These are phyloP conservation scores for Gallinago stenura DNA, from an alignment of 2,797 vertebrate species.

Conservation along the genomic window DNA sequence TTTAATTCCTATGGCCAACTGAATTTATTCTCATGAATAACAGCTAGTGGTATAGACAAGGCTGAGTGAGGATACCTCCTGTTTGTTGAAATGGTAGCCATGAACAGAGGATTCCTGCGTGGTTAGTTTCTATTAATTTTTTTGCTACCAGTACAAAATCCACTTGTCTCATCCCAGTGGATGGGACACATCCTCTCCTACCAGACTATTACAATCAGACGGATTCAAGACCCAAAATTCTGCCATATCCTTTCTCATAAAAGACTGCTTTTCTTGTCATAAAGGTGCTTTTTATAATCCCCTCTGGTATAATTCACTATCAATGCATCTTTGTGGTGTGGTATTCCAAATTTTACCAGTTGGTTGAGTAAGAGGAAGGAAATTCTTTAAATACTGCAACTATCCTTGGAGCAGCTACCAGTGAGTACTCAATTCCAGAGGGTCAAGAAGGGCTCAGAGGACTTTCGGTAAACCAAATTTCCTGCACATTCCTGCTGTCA, in stretches of 20 bases:
- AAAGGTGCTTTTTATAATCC: not conserved
- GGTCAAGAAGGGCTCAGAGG: not conserved
- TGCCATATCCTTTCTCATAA: not conserved
- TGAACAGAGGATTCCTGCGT: not conserved
- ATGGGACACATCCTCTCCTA: not conserved
- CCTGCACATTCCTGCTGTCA: conserved; percentile 43
- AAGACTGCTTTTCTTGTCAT: not conserved
- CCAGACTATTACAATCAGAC: not conserved
- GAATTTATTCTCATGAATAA: not conserved
- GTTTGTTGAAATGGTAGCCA: not conserved
- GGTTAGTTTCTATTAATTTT: not conserved
- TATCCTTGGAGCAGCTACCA: not conserved
- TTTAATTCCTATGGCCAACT: not conserved
- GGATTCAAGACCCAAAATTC: not conserved
- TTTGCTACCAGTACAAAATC: not conserved
- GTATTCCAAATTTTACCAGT: not conserved
- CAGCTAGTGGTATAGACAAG: not conserved
- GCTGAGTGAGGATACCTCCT: not conserved
- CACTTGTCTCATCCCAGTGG: not conserved
- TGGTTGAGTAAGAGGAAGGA: not conserved
- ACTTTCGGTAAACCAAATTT: not conserved
- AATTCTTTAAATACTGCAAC: not conserved
- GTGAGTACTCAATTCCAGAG: not conserved
- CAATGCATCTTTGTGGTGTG: rapidly evolving
- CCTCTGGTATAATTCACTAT: not conserved